phyloP scores from a whole-genome alignment of 2,113 vertebrate species.

The Rattus norvegicus region DNA sequence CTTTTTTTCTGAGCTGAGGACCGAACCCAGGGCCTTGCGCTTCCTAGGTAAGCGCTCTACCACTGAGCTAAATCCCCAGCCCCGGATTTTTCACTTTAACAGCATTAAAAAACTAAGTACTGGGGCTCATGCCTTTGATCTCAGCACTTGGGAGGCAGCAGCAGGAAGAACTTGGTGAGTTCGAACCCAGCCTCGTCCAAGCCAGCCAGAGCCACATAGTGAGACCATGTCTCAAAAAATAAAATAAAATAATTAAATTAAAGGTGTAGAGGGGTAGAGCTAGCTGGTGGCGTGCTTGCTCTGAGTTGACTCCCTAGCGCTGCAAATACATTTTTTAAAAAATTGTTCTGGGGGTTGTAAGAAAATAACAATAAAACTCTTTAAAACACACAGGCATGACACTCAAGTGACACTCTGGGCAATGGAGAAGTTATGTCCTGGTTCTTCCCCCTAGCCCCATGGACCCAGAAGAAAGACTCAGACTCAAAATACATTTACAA shows the following conservation, averaged over 20 bases:
- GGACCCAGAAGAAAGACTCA: no score
- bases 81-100: not conserved
- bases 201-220: not conserved
- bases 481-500: no score
- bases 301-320: not conserved
- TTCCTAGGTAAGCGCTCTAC: no score
- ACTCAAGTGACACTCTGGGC: not conserved
- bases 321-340: not conserved
- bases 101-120: not conserved
- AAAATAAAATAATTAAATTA: not conserved
- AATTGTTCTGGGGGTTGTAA: not conserved
- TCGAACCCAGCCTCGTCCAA: not conserved
- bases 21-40: no score
- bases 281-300: not conserved
- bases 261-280: not conserved
- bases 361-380: not conserved
- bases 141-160: not conserved
- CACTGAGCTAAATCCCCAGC: no score
- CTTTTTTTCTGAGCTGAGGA: no score
- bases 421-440: no score
- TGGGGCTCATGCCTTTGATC: not conserved
- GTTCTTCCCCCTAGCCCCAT: no score
- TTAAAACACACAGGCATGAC: not conserved
- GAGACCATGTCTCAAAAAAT: not conserved
- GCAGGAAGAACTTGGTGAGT: not conserved